Percentiles rank a stretch among this genome's conserved stretches.
Conservation (phyloP, 2,113 vertebrate species). For the Mionectes macconnelli region DNA sequence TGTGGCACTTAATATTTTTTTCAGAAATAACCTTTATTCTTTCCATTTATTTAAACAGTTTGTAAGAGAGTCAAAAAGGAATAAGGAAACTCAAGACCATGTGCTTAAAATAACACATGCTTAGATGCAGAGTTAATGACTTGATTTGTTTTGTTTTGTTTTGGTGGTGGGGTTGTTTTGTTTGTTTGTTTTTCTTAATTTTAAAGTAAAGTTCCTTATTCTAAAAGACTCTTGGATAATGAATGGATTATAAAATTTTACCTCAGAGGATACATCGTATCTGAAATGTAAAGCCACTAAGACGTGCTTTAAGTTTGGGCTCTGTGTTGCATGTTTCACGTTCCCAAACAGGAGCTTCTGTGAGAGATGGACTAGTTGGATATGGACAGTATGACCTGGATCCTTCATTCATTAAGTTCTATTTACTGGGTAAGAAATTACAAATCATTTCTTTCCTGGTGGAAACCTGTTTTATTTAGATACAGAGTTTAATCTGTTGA, state of each 20-base stretch:
- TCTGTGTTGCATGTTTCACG: neutral
- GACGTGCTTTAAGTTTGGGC: neutral
- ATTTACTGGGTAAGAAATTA: neutral
- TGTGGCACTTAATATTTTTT: neutral
- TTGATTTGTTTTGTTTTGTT: neutral
- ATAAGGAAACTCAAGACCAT: neutral
- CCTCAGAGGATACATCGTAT: neutral
- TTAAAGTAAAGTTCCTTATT: neutral
- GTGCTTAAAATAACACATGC: neutral
- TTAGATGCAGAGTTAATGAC: neutral
- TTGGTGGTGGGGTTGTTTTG: neutral
- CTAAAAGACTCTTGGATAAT: neutral
- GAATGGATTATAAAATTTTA: neutral
- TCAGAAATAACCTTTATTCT: neutral
- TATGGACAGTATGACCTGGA: neutral
- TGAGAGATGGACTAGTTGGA: neutral
- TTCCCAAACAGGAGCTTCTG: neutral
- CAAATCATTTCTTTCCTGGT: neutral
- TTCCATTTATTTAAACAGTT: neutral
- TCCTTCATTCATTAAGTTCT: neutral
- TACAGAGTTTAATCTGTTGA: conserved; percentile 19
- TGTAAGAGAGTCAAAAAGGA: neutral
- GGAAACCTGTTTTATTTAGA: conserved; percentile 28
- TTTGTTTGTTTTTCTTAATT: neutral
- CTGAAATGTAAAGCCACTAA: neutral